Base-by-base conservation (phyloP, 2,888 invertebrate genomes). In the Euzophera pinguis region DNA sequence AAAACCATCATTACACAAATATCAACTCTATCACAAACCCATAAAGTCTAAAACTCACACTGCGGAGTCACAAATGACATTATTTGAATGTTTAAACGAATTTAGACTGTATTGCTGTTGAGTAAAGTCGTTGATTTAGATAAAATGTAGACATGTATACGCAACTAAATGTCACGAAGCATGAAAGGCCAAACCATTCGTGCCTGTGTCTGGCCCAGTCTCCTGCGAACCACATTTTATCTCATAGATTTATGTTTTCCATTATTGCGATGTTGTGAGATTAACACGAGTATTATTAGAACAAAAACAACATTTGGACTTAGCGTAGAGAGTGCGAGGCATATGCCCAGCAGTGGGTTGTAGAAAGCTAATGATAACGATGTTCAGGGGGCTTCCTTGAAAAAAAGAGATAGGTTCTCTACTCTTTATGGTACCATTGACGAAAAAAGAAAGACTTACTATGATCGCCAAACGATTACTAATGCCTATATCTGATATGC, bases 211-310 rank as follows among this genome's bases (percentile, higher is more conserved):
- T 78, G 70, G 69, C 69, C 71, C 76, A 73, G 75, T 69, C 69
- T 71, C 71, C 73, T 76, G 71, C 71, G 71, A 73, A 74, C 74
- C 77, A 80, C 77, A 80, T 83, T 83, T 81, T 84, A 82, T 82
- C 83, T 80, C 74, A 72, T 72, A 81, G 81, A 85, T 85, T 85
- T 84, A 85, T 84, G 81, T 78, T 72, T 75, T 81, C 81, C 75
- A 84, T 84, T 83, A 81, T 74, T 73, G 71, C 72, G 69, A n/a
- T n/a, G n/a, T 70, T 66, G 70, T 56, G 52, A 71, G 74, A 52
- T 55, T 54, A 59, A 52, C 42, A 47, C 47, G 45, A 52, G 42
- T 56, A 56, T 45, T 53, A 53, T 37, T 22, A 2, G 5, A 22
- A 32, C 12, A 43, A 37, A 51, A 51, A 43, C 51, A 37, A 43